Evolutionary conservation across 2,113 vertebrate genomes (phyloP).

Genomic region (Phrynosoma platyrhinos): DNA sequence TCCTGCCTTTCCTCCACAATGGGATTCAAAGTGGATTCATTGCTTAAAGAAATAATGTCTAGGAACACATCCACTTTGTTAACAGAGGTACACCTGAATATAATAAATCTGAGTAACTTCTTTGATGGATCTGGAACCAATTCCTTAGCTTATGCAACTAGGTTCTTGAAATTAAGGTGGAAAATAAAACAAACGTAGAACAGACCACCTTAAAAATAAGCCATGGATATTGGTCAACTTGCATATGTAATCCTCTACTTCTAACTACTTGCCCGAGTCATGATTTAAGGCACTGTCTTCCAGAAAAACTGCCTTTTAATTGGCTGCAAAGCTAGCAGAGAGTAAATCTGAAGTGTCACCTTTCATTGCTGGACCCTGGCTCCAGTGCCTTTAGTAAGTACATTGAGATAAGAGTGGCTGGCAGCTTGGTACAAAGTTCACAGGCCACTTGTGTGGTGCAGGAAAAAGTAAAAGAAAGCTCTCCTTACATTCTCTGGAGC

Average conservation of each 20-base stretch:
- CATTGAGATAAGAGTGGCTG: constrained; percentile 57
- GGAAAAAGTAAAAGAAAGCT: fast-evolving
- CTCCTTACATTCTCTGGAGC: neutral
- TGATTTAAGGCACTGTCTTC: neutral
- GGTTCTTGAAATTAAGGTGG: neutral
- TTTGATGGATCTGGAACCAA: neutral
- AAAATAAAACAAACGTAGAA: neutral
- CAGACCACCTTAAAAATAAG: neutral
- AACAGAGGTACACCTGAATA: too few species aligned
- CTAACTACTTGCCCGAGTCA: neutral
- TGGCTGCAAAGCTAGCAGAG: neutral
- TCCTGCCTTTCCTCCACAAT: too few species aligned
- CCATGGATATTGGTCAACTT: neutral
- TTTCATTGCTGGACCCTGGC: neutral
- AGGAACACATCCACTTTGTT: too few species aligned
- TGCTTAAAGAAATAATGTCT: too few species aligned
- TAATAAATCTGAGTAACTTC: too few species aligned
- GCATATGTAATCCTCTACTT: neutral
- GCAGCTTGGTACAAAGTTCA: constrained; percentile 71
- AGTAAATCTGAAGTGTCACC: fast-evolving
- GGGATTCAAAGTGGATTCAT: too few species aligned
- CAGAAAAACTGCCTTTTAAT: neutral
- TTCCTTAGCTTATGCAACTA: neutral
- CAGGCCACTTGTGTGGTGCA: neutral
- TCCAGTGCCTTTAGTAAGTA: neutral